phyloP scores from a whole-genome alignment of 2,888 invertebrate genomes.

The Cinara cedri region DNA sequence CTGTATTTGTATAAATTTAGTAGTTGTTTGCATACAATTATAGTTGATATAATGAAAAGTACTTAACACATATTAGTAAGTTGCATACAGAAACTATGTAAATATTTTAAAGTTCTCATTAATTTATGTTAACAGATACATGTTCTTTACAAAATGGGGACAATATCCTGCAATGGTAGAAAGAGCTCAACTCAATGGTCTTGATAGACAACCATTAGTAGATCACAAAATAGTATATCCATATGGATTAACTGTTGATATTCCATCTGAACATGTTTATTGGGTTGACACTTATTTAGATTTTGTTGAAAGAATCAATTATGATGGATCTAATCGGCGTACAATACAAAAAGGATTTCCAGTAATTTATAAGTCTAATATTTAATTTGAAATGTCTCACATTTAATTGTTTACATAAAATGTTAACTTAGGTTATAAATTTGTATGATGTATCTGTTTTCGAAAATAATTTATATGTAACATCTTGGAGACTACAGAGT shows the following conservation, averaged over 20 bases:
- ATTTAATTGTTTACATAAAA: slow-evolving; percentile 5
- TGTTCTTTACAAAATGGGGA: slow-evolving; percentile 83
- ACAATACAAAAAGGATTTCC: slow-evolving; percentile 68
- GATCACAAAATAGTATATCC: slow-evolving; percentile 78
- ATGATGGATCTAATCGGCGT: slow-evolving; percentile 73
- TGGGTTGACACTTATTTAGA: slow-evolving; percentile 84
- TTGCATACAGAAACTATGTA: neutral
- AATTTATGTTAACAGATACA: slow-evolving; percentile 65
- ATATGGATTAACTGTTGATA: slow-evolving; percentile 75
- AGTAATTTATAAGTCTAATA: slow-evolving; percentile 63
- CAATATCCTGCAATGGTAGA: slow-evolving; percentile 70
- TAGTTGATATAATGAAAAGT: neutral
- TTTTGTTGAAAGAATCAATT: slow-evolving; percentile 78
- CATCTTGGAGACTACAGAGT: slow-evolving; percentile 73
- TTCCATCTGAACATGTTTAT: slow-evolving; percentile 73
- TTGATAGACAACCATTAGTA: slow-evolving; percentile 68
- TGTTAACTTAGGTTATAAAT: slow-evolving; percentile 67
- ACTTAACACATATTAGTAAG: neutral
- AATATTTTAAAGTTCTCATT: slow-evolving; percentile 24
- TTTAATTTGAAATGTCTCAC: neutral
- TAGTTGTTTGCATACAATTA: neutral
- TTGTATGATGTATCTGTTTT: slow-evolving; percentile 76
- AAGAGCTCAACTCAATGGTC: slow-evolving; percentile 72
- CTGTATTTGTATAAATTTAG: neutral
- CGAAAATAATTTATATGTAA: slow-evolving; percentile 75